Evolutionary conservation across 2,113 vertebrate species (phyloP).

Genomic region (Synodontis membranacea): DNA sequence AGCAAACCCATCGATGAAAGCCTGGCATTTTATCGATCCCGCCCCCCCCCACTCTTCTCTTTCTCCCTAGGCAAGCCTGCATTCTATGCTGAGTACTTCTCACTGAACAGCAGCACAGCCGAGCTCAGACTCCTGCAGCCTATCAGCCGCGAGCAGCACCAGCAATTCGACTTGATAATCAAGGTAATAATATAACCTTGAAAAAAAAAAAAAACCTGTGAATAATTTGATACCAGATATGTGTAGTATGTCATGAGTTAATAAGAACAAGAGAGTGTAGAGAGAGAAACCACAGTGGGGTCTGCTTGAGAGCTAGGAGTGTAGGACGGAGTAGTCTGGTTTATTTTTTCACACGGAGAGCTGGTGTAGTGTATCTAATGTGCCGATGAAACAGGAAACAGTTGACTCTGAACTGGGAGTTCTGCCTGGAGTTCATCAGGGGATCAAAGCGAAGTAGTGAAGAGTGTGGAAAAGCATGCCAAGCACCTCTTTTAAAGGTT

Average conservation of each 20-base stretch:
- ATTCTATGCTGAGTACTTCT: conserved; percentile 85
- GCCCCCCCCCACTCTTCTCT: background rate
- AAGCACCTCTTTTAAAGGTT: background rate
- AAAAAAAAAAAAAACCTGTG: background rate
- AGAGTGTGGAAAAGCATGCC: conserved; percentile 21
- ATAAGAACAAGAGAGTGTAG: background rate
- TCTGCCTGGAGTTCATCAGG: background rate
- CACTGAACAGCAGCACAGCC: conserved; percentile 86
- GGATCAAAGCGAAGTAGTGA: conserved; percentile 21
- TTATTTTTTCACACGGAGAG: conserved; percentile 32
- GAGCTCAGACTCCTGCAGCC: conserved; percentile 86
- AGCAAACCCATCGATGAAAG: background rate
- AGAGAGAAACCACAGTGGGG: background rate
- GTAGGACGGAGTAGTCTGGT: background rate
- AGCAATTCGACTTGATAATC: conserved; percentile 95
- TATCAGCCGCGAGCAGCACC: conserved; percentile 86
- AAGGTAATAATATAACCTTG: conserved; percentile 80
- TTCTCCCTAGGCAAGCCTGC: conserved; percentile 84
- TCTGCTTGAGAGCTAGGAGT: background rate
- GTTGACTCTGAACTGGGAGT: conserved; percentile 4
- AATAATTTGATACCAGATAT: background rate
- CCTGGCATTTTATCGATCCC: conserved; percentile 11
- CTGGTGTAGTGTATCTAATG: conserved; percentile 21
- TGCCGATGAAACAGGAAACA: conserved; percentile 35
- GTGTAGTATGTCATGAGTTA: background rate